Evolutionary conservation across 2,797 vertebrate species (phyloP), one percentile per base, ranked within the genome.

Genomic region (Psittacula echo): DNA sequence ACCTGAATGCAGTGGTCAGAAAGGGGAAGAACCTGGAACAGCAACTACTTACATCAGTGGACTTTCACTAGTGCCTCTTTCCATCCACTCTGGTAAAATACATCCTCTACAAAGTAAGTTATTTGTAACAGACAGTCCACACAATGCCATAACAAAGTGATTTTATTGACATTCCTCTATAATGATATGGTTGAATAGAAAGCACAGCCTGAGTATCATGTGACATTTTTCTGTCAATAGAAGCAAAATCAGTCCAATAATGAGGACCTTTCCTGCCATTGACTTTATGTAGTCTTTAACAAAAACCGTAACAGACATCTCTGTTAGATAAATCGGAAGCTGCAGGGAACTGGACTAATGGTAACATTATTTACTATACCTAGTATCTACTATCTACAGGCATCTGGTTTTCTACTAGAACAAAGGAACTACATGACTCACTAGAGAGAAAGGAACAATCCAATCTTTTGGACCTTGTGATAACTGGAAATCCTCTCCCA

Each of bases 141-240:
- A 93, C 89, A 70, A 71, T 95, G 97, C 94, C 96, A 98, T 98
- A 98, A 98, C 98, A 99, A 99, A 99, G 96, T 98, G 97, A 98
- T 96, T 99, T 99, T 99, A 99, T 99, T 99, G 98, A 98, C 98
- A 98, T 98, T 98, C 98, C 98, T 98, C 96, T 98, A 98, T 98
- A 98, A 97, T 97, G 97, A 97, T 98, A 98, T 98, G 97, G 98
- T 97, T 97, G 96, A 97, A 98, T 98, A 97, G 95, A 98, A 97
- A 98, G 98, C 98, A 97, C 95, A 98, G 98, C 98, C 98, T 98
- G 98, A 99, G 98, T 98, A 98, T 98, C 98, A 97, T 97, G 94
- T 98, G 97, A 98, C 97, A 97, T 96, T 97, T 98, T 97, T 97
- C 97, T 95, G 94, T 97, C 95, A 96, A 98, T 96, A 96, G 64